phyloP scores from a whole-genome alignment of 2,797 vertebrate species.

The Ptychadena robeensis region DNA sequence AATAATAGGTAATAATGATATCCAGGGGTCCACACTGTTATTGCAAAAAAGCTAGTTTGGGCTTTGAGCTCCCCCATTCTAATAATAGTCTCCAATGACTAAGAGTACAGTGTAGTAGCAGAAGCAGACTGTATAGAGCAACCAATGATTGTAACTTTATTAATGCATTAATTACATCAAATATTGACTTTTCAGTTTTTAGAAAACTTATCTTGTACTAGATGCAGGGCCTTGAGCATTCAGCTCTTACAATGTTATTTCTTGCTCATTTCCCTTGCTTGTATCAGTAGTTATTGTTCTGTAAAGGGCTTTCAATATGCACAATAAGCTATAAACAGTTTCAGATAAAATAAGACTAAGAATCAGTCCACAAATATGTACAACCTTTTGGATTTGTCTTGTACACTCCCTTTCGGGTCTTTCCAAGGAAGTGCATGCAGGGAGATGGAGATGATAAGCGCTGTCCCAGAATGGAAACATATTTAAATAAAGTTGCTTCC shows the following conservation, averaged over 20 bases:
- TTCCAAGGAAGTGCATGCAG: slow-evolving; percentile 64
- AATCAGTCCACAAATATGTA: slow-evolving; percentile 56
- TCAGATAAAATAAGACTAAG: slow-evolving; percentile 44
- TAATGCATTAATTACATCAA: not conserved
- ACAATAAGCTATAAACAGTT: not conserved
- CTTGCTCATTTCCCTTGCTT: slow-evolving; percentile 7
- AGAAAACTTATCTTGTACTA: not conserved
- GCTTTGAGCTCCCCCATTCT: too few relatives aligned
- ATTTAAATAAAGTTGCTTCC: slow-evolving; percentile 70
- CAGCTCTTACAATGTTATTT: not conserved
- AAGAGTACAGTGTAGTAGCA: not conserved
- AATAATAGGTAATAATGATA: too few relatives aligned
- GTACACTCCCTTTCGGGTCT: slow-evolving; percentile 54
- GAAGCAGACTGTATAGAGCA: not conserved
- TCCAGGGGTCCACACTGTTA: too few relatives aligned
- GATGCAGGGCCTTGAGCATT: not conserved
- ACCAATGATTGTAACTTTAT: not conserved
- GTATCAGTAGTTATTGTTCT: not conserved
- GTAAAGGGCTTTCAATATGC: not conserved
- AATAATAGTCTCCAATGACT: too few relatives aligned
- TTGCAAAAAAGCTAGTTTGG: too few relatives aligned
- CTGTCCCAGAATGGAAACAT: slow-evolving; percentile 71
- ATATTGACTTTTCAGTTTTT: not conserved
- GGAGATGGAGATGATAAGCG: slow-evolving; percentile 65
- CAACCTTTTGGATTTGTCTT: not conserved